phyloP scores from a whole-genome alignment of 1,140 invertebrate species.

The Drosophila athabasca region DNA sequence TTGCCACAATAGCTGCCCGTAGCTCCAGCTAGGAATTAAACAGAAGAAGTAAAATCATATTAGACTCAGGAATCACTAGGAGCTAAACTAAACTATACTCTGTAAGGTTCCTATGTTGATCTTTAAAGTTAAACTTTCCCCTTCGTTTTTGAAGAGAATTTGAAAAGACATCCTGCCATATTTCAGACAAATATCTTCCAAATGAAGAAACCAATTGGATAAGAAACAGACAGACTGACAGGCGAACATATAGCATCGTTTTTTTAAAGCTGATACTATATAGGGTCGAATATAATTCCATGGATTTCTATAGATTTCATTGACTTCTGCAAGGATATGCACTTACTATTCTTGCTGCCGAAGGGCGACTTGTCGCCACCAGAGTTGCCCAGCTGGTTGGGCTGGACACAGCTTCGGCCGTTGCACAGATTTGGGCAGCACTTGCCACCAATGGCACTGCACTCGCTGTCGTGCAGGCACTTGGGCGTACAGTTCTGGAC shows the following conservation, averaged over 20 bases:
- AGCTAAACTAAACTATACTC: too few species aligned
- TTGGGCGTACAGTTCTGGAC: slow-evolving; percentile 87
- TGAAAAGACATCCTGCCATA: too few species aligned
- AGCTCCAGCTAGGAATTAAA: slow-evolving; percentile 83
- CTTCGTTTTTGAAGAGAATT: too few species aligned
- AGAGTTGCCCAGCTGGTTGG: slow-evolving; percentile 82
- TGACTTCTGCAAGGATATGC: background rate
- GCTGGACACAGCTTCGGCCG: slow-evolving; percentile 86
- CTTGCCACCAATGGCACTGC: slow-evolving; percentile 85
- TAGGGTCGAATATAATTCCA: too few species aligned
- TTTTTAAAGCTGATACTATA: too few species aligned
- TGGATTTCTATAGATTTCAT: background rate
- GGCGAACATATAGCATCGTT: too few species aligned
- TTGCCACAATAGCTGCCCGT: slow-evolving; percentile 87
- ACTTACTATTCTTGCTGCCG: slow-evolving; percentile 80
- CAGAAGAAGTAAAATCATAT: background rate
- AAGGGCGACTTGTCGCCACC: slow-evolving; percentile 67
- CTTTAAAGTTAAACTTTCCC: too few species aligned
- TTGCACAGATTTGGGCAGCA: slow-evolving; percentile 90
- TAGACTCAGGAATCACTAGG: background rate
- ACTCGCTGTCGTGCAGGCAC: slow-evolving; percentile 87
- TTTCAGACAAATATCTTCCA: too few species aligned
- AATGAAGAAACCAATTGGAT: too few species aligned
- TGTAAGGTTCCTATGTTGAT: too few species aligned
- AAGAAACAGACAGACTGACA: too few species aligned